These are phyloP conservation scores for Scolopax bukidnonensis DNA, from an alignment of 2,797 vertebrate genomes.

Conservation along the genomic window DNA sequence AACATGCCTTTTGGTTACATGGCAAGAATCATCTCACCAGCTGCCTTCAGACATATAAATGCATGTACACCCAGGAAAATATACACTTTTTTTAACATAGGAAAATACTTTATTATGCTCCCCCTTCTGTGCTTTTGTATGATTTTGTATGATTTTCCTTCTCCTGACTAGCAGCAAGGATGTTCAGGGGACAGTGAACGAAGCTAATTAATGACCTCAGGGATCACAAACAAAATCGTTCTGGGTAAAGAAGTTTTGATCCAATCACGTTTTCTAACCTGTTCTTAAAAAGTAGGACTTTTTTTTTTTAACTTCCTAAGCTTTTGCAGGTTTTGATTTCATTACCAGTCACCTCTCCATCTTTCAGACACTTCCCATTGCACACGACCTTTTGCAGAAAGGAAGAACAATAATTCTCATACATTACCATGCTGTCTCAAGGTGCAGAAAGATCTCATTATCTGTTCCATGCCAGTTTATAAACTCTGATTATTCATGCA, in stretches of 20 bases:
- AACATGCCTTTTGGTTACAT: not conserved
- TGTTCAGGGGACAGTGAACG: not conserved
- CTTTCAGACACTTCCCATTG: not conserved
- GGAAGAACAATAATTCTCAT: not conserved
- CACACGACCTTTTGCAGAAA: not conserved
- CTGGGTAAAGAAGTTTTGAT: not conserved
- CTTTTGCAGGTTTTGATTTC: not conserved
- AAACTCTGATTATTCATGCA: not conserved
- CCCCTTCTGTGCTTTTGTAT: not conserved
- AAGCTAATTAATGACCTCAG: not conserved
- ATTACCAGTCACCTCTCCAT: not conserved
- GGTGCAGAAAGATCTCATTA: not conserved
- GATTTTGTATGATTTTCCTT: not conserved
- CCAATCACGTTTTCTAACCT: not conserved
- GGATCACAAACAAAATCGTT: not conserved
- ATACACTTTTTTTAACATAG: rapidly evolving
- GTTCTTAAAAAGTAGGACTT: not conserved
- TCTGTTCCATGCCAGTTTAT: not conserved
- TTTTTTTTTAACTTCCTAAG: not conserved
- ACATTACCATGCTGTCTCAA: not conserved
- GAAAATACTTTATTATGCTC: not conserved
- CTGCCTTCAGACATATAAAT: not conserved
- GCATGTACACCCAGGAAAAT: not conserved
- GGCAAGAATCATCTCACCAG: not conserved
- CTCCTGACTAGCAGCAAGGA: not conserved